Evolutionary conservation across 2,113 vertebrate species (phyloP), one percentile per base, ranked within the genome.

Genomic region (Rattus rattus): DNA sequence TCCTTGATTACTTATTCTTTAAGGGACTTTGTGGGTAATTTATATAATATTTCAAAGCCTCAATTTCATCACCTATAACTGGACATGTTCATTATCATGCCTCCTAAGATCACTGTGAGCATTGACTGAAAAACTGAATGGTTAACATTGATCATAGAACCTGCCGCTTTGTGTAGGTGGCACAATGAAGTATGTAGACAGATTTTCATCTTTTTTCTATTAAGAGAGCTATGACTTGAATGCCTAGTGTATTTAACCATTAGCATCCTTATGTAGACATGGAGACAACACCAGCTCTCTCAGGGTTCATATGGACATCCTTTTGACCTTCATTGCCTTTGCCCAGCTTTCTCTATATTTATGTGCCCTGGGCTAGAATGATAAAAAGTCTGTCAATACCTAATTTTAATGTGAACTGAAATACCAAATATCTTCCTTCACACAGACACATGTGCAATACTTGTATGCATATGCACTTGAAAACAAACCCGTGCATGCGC

Each of bases 351-450:
- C 43, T 30, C 36, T 14, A 24, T 43, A 36, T n/a, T 72, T 79
- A 52, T 88, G 59, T 91, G 54, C 43, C 39, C 36, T 76, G 26
- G 7, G 26, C 39, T 16, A 75, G 65, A 47, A 52, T 47, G 12
- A 47, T 63, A 85, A 9, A 9, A 67, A 61, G 10, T 75, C 26
- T 70, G 10, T 26, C 76, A 52, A 52, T 5, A 17, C 10, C 43
- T 91, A 39, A 54, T n/a, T 39, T 77, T 83, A 33, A n/a, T 86
- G 12, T 19, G 75, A 85, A 63, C 86, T 77, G 20, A 91, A 75
- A 79, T 67, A 67, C 1, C 9, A 10, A 56, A 54, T 79, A 12
- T 19, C 33, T 88, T 28, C 1, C 3, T n/a, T 61, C 52, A 65
- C 80, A n/a, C 69, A 30, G 16, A 26, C 17, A 19, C 1, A 28